Evolutionary conservation across 53 echinoderm and acorn worm genomes (phyloP).

Genomic region (Apostichopus leukothele): DNA sequence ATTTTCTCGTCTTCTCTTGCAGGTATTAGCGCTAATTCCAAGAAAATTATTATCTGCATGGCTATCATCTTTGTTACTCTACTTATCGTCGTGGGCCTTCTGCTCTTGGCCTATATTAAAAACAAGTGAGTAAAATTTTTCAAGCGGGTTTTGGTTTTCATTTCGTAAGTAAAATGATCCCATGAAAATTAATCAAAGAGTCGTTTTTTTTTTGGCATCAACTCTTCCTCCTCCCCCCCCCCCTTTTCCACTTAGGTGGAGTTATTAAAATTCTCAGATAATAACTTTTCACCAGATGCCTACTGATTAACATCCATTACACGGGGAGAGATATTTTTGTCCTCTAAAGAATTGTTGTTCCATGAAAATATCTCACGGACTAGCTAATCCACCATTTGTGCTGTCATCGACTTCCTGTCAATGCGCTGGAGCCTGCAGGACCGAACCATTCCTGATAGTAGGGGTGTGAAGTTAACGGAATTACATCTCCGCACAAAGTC

Average conservation of each 20-base stretch:
- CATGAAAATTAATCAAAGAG: too few relatives aligned
- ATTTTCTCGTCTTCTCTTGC: neutral
- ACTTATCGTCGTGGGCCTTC: constrained; percentile 74
- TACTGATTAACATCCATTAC: too few relatives aligned
- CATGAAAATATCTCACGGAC: neutral
- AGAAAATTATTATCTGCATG: constrained; percentile 80
- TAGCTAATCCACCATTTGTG: neutral
- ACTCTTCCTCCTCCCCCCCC: too few relatives aligned
- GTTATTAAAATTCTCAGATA: too few relatives aligned
- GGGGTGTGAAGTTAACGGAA: too few relatives aligned
- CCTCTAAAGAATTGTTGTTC: neutral
- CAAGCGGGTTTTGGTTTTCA: neutral
- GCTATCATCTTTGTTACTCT: constrained; percentile 82
- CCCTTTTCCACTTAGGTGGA: too few relatives aligned
- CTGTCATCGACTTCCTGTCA: neutral
- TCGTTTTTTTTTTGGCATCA: too few relatives aligned
- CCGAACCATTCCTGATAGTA: neutral
- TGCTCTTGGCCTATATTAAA: constrained; percentile 79
- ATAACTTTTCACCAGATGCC: too few relatives aligned
- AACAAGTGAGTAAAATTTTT: constrained; percentile 70
- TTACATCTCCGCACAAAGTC: neutral
- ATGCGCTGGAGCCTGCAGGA: constrained; percentile 2
- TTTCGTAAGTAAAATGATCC: too few relatives aligned
- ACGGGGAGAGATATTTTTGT: neutral
- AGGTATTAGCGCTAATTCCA: constrained; percentile 53